These are phyloP conservation scores for Etheostoma nigrum DNA, from an alignment of 2,797 vertebrate genomes.

Conservation along the genomic window DNA sequence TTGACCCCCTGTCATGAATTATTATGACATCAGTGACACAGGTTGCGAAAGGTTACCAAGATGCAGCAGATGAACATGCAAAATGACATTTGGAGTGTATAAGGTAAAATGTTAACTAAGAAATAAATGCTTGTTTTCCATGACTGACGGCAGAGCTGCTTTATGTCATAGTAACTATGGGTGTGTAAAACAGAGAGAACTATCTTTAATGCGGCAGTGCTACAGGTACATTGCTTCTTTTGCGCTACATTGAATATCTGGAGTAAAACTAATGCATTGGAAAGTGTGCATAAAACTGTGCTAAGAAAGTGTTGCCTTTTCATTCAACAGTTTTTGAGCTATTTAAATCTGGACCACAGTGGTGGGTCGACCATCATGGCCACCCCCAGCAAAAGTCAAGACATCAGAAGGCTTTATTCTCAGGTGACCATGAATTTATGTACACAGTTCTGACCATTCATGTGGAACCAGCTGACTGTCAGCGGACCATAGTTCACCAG, in stretches of 20 bases:
- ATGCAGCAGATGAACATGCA: conserved; percentile 43
- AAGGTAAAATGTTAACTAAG: conserved; percentile 24
- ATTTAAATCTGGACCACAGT: too few relatives aligned
- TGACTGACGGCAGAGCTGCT: conserved; percentile 21
- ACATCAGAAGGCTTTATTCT: background rate
- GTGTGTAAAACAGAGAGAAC: background rate
- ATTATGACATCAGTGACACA: conserved; percentile 35
- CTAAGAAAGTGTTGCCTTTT: background rate
- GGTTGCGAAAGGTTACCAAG: conserved; percentile 21
- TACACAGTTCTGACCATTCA: background rate
- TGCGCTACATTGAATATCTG: background rate
- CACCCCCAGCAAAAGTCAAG: background rate
- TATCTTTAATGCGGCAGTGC: background rate
- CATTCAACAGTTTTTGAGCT: too few relatives aligned
- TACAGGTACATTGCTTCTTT: background rate
- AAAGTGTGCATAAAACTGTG: background rate
- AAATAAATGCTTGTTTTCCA: conserved; percentile 20
- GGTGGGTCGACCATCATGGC: too few relatives aligned
- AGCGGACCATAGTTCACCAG: background rate
- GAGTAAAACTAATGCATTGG: background rate
- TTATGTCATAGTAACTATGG: conserved; percentile 1
- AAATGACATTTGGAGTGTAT: conserved; percentile 16
- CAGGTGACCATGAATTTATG: too few relatives aligned
- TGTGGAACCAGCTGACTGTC: too few relatives aligned
- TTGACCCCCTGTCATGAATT: conserved; percentile 45